A percentile compares a stretch with the other conserved stretches of the same genome.
Evolutionary conservation across 2,113 vertebrate species (phyloP).

Genomic region (Ptyas mucosa): DNA sequence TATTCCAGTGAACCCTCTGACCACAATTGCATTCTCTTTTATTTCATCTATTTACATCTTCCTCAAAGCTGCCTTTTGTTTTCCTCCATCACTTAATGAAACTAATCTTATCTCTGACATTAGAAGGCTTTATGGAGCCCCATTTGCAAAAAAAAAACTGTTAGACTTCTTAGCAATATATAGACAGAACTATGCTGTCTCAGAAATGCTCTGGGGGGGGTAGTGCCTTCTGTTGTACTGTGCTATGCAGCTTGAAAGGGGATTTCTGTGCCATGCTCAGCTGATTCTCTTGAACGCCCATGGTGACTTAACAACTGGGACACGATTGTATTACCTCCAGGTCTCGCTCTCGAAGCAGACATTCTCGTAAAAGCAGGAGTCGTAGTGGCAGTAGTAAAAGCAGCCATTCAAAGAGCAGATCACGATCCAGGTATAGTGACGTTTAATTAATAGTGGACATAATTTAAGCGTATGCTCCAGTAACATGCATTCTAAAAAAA

Average conservation of each 20-base stretch:
- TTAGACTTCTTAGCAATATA: neutral
- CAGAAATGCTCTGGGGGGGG: neutral
- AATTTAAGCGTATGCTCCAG: neutral
- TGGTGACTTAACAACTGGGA: accelerated
- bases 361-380: constrained; percentile 90
- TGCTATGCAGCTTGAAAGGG: neutral
- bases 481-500: neutral
- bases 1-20: neutral
- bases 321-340: constrained; percentile 56
- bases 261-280: neutral
- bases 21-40: neutral
- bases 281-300: neutral
- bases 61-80: neutral
- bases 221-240: neutral
- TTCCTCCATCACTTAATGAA: neutral
- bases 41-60: neutral
- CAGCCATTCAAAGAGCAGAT: constrained; percentile 79
- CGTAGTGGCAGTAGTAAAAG: constrained; percentile 87
- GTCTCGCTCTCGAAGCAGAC: constrained; percentile 91
- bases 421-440: constrained; percentile 80
- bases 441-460: neutral
- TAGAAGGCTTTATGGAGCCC: neutral
- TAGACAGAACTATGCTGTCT: neutral
- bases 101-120: neutral
- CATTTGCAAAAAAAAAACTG: neutral